phyloP scores from a whole-genome alignment of 2,888 invertebrate species.

The Norana najaformis region DNA sequence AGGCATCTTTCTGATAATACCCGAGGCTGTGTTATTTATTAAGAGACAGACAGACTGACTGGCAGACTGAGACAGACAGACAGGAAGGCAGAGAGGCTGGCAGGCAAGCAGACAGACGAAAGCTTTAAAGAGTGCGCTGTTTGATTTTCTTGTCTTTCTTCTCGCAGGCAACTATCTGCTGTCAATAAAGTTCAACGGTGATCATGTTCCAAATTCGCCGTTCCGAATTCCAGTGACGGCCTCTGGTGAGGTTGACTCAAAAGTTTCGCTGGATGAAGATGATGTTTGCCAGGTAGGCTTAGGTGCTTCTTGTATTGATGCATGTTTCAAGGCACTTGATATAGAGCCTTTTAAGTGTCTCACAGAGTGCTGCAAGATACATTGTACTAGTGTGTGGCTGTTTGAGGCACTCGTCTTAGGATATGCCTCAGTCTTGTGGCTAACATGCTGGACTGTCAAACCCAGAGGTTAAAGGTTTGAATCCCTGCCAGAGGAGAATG shows the following conservation, averaged over 20 bases:
- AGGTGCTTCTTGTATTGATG: no score
- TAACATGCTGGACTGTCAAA: no score
- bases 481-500: no score
- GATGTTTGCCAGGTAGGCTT: not conserved
- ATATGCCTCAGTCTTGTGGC: no score
- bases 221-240: slow-evolving; percentile 65
- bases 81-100: not conserved
- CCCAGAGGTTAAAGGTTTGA: no score
- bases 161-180: slow-evolving; percentile 86
- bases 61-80: not conserved
- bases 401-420: no score
- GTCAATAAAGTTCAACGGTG: slow-evolving; percentile 95
- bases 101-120: not conserved
- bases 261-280: not conserved
- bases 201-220: slow-evolving; percentile 96
- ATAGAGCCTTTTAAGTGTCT: no score
- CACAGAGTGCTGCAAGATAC: no score
- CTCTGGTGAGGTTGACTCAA: not conserved
- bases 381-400: no score
- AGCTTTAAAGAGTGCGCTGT: not conserved
- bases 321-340: no score
- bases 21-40: not conserved
- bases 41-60: not conserved
- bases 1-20: not conserved
- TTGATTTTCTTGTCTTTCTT: not conserved